phyloP scores from a whole-genome alignment of 1,140 invertebrate genomes.

The Drosophila pectinifera region DNA sequence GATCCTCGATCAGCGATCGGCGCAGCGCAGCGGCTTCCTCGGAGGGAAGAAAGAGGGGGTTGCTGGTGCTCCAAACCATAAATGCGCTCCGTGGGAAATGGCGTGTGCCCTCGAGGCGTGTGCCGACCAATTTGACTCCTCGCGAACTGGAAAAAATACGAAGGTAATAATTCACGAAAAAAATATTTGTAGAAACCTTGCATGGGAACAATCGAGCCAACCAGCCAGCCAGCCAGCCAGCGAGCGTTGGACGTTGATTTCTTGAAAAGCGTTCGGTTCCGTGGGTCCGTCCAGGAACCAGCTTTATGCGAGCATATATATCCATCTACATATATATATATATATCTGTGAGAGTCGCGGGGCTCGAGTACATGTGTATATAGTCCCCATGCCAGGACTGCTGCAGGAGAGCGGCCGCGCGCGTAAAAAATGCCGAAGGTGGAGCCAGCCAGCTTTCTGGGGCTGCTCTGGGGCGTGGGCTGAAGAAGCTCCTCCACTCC shows the following conservation, averaged over 20 bases:
- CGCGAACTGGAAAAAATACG: constrained; percentile 83
- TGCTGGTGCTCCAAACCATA: constrained; percentile 54
- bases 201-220: constrained; percentile 74
- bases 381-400: constrained; percentile 52
- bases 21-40: constrained; percentile 3
- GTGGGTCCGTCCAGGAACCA: constrained; percentile 36
- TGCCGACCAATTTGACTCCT: constrained; percentile 85
- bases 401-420: constrained; percentile 49
- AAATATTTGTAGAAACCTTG: constrained; percentile 84
- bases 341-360: constrained; percentile 16
- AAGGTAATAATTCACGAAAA: constrained; percentile 84
- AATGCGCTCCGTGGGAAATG: constrained; percentile 85
- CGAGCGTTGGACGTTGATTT: constrained; percentile 77
- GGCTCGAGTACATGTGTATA: constrained; percentile 16
- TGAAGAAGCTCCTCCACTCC: constrained; percentile 40
- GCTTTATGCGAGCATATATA: constrained; percentile 24
- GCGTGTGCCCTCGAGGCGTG: constrained; percentile 85
- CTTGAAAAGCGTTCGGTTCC: constrained; percentile 78
- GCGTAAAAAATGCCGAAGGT: constrained; percentile 58
- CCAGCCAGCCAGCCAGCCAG: constrained; percentile 8
- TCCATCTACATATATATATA: constrained; percentile 19
- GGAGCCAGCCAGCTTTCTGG: constrained; percentile 65
- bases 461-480: constrained; percentile 71
- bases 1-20: constrained; percentile 33
- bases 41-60: neutral